Conservation (phyloP, 2,888 invertebrate genomes). For the Spodoptera picta region DNA sequence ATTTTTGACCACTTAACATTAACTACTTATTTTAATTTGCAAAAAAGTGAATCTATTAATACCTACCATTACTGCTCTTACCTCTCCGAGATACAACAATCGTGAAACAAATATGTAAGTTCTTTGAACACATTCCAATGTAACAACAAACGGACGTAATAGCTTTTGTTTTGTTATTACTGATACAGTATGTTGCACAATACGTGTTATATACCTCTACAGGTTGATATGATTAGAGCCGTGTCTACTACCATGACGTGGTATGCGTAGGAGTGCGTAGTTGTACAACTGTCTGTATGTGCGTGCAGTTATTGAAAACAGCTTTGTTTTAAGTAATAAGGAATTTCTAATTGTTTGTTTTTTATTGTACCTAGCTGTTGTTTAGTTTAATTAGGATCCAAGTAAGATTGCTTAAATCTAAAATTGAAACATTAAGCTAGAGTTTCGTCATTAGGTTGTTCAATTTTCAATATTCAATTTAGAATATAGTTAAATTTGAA, state of each 20-base stretch:
- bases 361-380: background rate
- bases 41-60: too few relatives aligned
- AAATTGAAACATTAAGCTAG: too few relatives aligned
- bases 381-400: too few relatives aligned
- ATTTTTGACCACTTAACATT: too few relatives aligned
- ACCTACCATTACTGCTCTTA: too few relatives aligned
- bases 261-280: slow-evolving; percentile 41
- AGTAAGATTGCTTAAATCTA: too few relatives aligned
- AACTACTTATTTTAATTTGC: too few relatives aligned
- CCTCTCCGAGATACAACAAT: slow-evolving; percentile 10
- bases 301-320: slow-evolving; percentile 36
- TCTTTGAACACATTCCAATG: slow-evolving; percentile 51
- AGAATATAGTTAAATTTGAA: too few relatives aligned
- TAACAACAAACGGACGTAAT: slow-evolving; percentile 42
- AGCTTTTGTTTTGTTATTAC: slow-evolving; percentile 55
- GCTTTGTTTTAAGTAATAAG: slow-evolving; percentile 16
- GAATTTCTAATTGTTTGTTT: slow-evolving; percentile 12
- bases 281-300: slow-evolving; percentile 34
- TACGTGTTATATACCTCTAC: slow-evolving; percentile 43
- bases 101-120: slow-evolving; percentile 28
- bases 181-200: slow-evolving; percentile 52
- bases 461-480: too few relatives aligned
- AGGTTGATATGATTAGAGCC: slow-evolving; percentile 36
- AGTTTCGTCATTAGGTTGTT: too few relatives aligned
- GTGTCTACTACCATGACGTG: slow-evolving; percentile 37